Base-by-base conservation (phyloP, 2,888 invertebrate genomes). In the Polietes domitor region DNA sequence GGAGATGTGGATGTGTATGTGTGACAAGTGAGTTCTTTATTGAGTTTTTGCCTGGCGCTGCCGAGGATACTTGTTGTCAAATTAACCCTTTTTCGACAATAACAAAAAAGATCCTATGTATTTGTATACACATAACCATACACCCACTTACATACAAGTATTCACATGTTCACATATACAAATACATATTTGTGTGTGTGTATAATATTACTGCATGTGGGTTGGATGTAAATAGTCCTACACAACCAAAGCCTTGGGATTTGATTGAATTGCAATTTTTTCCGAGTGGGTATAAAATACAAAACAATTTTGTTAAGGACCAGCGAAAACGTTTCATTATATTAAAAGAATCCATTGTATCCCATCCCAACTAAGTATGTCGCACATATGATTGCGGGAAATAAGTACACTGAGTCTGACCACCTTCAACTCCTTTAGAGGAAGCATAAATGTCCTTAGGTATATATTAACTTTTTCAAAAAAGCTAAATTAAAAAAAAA, bases 31-130 rank as follows among this genome's bases (percentile, higher is more conserved):
- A 68, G 68, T 68, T 24, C 41, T 43, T 68, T 68, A 43, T 68
- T 68, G 1, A 2, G 68, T 68, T 37, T 65, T 43, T 68, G 47
- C 47, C 15, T 68, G 12, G 7, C 9, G 19, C 2, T 41, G 15
- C 7, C 17, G 17, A 32, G 24, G 26, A 26, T 58, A 58, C 58
- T 58, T n/a, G 37, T 68, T 68, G 65, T 65, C 37, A 65, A 68
- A 41, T 68, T 68, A 68, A 24, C 68, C 68, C 68, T 68, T 68
- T 68, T 61, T 61, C 61, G 61, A 28, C 61, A 61, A 61, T 61
- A 28, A 28, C n/a, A n/a, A 47, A 47, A 15, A 47, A 12, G 21
- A 21, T 41, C 4, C 17, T 32, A 17, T 17, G 9, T 17, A 63
- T 32, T 32, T 63, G 58, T 5, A 12, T 32, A 5, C 32, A 32